Conservation (phyloP, 2,113 vertebrate species). For the Physeter macrocephalus region DNA sequence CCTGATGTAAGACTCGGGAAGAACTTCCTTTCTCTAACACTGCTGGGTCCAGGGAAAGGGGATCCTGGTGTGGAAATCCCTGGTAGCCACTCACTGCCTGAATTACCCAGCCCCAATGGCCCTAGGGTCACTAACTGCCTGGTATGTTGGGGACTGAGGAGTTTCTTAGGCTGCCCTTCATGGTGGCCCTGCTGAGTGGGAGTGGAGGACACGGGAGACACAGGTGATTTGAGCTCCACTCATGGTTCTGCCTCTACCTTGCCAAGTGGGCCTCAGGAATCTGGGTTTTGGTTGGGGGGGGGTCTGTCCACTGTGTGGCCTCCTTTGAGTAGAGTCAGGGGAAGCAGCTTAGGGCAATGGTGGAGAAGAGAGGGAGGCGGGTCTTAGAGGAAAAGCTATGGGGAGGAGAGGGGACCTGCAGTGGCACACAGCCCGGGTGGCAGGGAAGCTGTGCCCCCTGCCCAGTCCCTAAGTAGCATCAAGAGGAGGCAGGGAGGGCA, state of each 20-base stretch:
- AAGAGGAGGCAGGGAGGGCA: constrained; percentile 58
- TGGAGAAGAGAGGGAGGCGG: background rate
- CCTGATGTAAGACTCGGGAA: background rate
- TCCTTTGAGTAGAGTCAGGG: background rate
- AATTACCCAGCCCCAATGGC: background rate
- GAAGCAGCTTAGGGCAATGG: too few species aligned
- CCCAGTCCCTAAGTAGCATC: constrained; percentile 47
- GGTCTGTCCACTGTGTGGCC: background rate
- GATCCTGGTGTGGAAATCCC: background rate
- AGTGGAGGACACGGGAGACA: too few species aligned
- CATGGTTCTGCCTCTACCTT: background rate
- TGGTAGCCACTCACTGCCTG: background rate
- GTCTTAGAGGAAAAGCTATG: background rate
- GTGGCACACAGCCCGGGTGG: background rate
- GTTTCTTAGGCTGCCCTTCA: background rate
- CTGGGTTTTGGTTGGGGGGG: background rate
- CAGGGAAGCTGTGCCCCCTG: background rate
- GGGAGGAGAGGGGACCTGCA: background rate
- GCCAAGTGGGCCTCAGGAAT: background rate
- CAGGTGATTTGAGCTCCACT: background rate
- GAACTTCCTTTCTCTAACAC: background rate
- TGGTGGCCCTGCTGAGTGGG: background rate
- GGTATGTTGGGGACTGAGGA: background rate
- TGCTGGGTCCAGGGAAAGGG: background rate
- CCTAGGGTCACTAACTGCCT: background rate